Base-by-base conservation (phyloP, 2,797 vertebrate species). In the Corythornis leucogaster region DNA sequence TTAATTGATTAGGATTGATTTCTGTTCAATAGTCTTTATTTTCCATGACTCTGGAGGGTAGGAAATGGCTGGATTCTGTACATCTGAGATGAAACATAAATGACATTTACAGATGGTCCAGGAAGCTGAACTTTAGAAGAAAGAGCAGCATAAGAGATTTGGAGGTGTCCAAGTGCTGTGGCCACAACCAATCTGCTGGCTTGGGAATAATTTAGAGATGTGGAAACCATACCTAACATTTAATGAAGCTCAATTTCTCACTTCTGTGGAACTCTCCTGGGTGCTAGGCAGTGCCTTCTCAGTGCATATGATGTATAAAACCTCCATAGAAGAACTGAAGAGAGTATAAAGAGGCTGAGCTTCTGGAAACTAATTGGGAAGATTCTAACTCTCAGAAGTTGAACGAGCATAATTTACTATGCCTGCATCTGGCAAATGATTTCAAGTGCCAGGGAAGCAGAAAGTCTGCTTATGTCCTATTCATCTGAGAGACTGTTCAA, bases 311-410 rank as follows among this genome's bases (percentile, higher is more conserved):
- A 80, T 59, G 80, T 78, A 62, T 64, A 79, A 93, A 73, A 19
- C 18, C 35, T 85, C 78, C 40, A 31, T n/a, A 42, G 90, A 92
- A 90, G 28, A 43, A 62, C 58, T 73, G 69, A 78, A 83, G 51
- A 50, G 71, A 75, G 35, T 31, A 76, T 59, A 80, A 90, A 90
- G 73, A 75, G 87, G 66, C 31, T 77, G 63, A 68, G 62, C 66
- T 93, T 93, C 81, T 78, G 59, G 71, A 90, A 96, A 85, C 76
- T 90, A 87, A 83, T 2, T 83, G 92, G 66, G 92, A 94, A 89
- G 51, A 78, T 78, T 89, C 50, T 51, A 85, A 67, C 61, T 81
- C 81, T 76, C 70, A 90, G 62, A 92, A 90, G 66, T 57, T 94
- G 89, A 69, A 87, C 82, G 66, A 87, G 79, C 54, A 79, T 68